Percentiles rank a stretch among this genome's conserved stretches.
These are phyloP conservation scores for Oligia strigilis DNA, from an alignment of 2,888 invertebrate genomes.

Conservation along the genomic window DNA sequence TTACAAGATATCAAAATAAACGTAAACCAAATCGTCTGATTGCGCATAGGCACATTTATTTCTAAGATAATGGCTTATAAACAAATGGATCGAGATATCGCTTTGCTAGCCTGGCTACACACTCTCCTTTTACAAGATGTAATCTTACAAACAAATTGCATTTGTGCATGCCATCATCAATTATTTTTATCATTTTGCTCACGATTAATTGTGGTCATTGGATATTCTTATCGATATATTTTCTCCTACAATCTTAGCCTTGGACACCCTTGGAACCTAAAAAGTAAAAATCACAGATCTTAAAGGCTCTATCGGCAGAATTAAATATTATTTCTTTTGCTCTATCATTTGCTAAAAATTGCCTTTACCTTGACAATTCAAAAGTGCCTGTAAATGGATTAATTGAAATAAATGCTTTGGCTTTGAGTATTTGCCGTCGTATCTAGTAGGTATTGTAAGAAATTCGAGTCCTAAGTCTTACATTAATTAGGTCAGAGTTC, in stretches of 20 bases:
- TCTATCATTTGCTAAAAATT: conserved; percentile 1
- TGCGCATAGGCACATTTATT: conserved; percentile 67
- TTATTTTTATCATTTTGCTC: conserved; percentile 73
- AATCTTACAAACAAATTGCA: conserved; percentile 79
- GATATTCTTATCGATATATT: conserved; percentile 58
- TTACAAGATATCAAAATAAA: conserved; percentile 53
- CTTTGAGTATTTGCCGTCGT: no score
- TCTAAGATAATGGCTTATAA: conserved; percentile 67
- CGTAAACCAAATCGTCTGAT: conserved; percentile 55
- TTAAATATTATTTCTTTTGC: conserved; percentile 28
- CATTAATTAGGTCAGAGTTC: neutral
- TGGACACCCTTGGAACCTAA: conserved; percentile 7
- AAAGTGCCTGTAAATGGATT: neutral
- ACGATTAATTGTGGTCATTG: conserved; percentile 69
- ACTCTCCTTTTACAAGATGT: conserved; percentile 71
- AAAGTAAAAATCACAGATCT: conserved; percentile 17
- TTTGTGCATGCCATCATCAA: conserved; percentile 71
- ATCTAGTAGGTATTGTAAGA: neutral
- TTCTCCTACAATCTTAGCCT: conserved; percentile 39
- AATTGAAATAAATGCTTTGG: neutral
- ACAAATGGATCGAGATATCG: conserved; percentile 77
- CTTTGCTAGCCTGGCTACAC: conserved; percentile 56
- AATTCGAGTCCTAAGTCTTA: neutral
- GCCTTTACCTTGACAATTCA: neutral
- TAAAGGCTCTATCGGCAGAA: conserved; percentile 6